phyloP scores from a whole-genome alignment of 2,113 vertebrate genomes.

The Charina bottae region DNA sequence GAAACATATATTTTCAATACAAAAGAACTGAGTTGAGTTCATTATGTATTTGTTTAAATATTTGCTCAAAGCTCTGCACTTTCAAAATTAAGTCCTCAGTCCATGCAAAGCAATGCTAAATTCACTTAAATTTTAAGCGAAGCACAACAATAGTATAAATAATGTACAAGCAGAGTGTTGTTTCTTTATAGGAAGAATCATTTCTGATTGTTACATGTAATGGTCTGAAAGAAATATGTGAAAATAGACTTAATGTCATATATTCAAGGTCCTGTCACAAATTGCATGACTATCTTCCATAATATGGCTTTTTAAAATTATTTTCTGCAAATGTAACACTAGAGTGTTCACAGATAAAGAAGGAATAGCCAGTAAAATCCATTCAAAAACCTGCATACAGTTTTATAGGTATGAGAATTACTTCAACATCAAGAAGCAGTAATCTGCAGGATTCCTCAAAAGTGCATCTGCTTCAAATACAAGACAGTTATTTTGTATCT shows the following conservation, averaged over 20 bases:
- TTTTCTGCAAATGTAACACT: not conserved
- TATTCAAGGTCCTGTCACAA: not conserved
- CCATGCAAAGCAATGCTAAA: not conserved
- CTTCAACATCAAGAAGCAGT: constrained; percentile 11
- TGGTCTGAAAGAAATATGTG: not conserved
- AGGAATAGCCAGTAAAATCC: constrained; percentile 6
- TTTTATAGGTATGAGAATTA: not conserved
- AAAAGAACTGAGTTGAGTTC: not conserved
- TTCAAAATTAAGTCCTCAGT: not conserved
- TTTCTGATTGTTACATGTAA: not conserved
- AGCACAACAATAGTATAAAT: constrained; percentile 27
- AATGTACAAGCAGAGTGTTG: not conserved
- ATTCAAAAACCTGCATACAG: constrained; percentile 12
- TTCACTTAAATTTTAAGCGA: not conserved
- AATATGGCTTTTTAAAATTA: not conserved
- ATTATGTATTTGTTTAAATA: not conserved
- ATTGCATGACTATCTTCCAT: not conserved
- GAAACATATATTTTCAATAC: constrained; percentile 18
- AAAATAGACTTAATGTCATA: not conserved
- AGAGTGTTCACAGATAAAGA: not conserved
- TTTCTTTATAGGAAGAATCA: not conserved
- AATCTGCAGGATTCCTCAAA: not conserved
- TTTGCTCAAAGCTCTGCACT: accelerated
- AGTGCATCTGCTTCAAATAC: not conserved
- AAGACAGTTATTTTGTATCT: constrained; percentile 22